Evolutionary conservation across 2,797 vertebrate genomes (phyloP).

Genomic region (Fundulus diaphanus): DNA sequence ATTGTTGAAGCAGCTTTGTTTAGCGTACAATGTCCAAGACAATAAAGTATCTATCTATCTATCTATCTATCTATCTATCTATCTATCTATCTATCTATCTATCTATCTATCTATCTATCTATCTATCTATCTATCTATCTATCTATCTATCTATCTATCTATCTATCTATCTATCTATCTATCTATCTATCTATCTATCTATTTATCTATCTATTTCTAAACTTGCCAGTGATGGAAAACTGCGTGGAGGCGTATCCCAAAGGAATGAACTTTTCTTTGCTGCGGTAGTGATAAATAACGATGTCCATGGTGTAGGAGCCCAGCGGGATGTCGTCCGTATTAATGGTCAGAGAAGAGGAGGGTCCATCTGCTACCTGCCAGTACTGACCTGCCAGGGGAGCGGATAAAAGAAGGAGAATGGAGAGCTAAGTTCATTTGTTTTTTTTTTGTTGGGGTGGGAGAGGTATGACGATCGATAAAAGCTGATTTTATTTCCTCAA

Average conservation of each 20-base stretch:
- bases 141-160: too few species aligned
- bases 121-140: too few species aligned
- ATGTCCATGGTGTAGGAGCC: constrained; percentile 93
- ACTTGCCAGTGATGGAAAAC: constrained; percentile 91
- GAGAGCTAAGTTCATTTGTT: not conserved
- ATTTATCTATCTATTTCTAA: not conserved
- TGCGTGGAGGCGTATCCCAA: constrained; percentile 86
- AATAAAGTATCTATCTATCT: too few species aligned
- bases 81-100: too few species aligned
- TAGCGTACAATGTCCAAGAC: too few species aligned
- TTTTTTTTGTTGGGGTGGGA: not conserved
- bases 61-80: too few species aligned
- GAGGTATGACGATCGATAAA: not conserved
- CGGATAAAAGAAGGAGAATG: too few species aligned
- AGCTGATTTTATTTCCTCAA: not conserved
- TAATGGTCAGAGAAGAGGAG: constrained; percentile 85
- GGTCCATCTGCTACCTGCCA: constrained; percentile 92
- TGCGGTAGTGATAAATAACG: constrained; percentile 91
- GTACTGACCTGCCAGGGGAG: constrained; percentile 83
- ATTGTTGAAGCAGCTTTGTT: too few species aligned
- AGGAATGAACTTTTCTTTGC: constrained; percentile 90
- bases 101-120: too few species aligned
- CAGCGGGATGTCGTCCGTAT: constrained; percentile 82
- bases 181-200: too few species aligned
- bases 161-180: too few species aligned